Base-by-base conservation (phyloP, 2,113 vertebrate species). In the Oplegnathus fasciatus region DNA sequence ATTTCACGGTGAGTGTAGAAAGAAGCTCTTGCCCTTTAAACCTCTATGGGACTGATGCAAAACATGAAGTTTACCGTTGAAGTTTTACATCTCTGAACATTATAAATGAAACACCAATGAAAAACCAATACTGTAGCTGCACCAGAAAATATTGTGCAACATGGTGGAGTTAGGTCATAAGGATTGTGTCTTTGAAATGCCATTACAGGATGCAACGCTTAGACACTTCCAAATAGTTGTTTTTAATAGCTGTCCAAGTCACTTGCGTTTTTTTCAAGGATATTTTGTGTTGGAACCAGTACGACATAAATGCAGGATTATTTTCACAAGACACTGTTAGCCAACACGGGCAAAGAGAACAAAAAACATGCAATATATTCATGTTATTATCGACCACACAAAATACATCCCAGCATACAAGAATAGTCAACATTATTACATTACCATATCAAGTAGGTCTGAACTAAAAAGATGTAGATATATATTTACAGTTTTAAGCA, bases 11-110 rank as follows among this genome's bases (percentile, higher is more conserved):
- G 32, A 72, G 46, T 60, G 40, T 17, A 57, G 34, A 66, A 67
- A 70, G 52, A 82, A 66, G 18, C 14, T 73, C 0, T 11, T 68
- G 66, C 74, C 57, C 22, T 77, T 80, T 67, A 78, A 70, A 84
- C 66, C 37, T 74, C 22, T 17, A 40, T 8, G 22, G 8, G 30
- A 26, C 50, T 28, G 32, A 73, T 52, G 62, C 37, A 80, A 74
- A 75, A 54, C 24, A 64, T 77, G 18, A 61, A 37, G 78, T 65
- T 52, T 9, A 30, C 20, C 14, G 7, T 20, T 46, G 37, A 48
- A 17, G 46, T 50, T 57, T 60, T 64, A 46, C 50, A 70, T 64
- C 22, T 37, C 46, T 48, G 4, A 28, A 70, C 20, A 48, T 52
- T 8, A 20, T 20, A 5, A 50, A 50, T 50, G 48, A 50, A 50